Base-by-base conservation (phyloP, 2,888 invertebrate species). In the Drosophila subquinaria region DNA sequence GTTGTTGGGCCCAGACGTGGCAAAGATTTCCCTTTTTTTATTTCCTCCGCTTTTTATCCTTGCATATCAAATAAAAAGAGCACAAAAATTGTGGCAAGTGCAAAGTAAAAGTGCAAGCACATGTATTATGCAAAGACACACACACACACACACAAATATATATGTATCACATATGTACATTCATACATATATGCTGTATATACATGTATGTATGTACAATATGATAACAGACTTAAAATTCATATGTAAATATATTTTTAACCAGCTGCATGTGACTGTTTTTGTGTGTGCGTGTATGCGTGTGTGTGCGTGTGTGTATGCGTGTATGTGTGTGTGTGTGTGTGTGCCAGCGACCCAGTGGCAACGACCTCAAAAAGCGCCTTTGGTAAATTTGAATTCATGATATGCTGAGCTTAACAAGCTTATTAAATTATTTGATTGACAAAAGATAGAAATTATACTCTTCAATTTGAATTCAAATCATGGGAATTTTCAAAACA, bases 61-160 rank as follows among this genome's bases (percentile, higher is more conserved):
- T 71, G 63, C 75, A 79, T 75, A 66, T 51, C 52, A 73, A 81
- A 80, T 69, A 64, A 78, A 68, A 66, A 47, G 51, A 56, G 45
- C 63, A 69, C 63, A 71, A 76, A 79, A 81, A 71, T 74, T 74
- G 86, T 72, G 79, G 77, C 77, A 88, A 85, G 82, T 82, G 86
- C 67, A 82, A 86, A 80, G 82, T 76, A 88, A 88, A 83, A 85
- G 88, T 77, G 82, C 83, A 84, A 70, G 74, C 67, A 78, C 43
- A 61, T 73, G 50, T 66, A 85, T 65, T 57, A 69, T 65, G 65
- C 72, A 71, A 55, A 60, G 50, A 40, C 61, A 66, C 55, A 69
- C 55, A 59, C 17, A 43, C 52, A 47, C 13, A 43, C 15, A 48
- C 42, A 43, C 50, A 53, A 13, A 64, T 17, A 48, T 8, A 27